Evolutionary conservation across 2,888 invertebrate species (phyloP), one percentile per base, ranked within the genome.

Genomic region (Philereme transversata): DNA sequence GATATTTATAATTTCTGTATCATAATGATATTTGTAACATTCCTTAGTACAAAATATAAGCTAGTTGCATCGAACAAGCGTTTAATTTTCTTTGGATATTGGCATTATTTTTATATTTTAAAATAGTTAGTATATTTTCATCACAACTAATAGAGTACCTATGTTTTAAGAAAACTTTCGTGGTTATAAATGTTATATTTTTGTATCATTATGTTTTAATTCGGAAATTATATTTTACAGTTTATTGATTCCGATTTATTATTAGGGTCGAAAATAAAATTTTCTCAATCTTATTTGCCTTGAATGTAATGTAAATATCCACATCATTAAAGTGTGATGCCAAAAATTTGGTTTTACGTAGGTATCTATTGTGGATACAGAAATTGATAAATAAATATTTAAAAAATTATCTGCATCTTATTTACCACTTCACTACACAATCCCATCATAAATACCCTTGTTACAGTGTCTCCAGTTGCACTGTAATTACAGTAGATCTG

Each of bases 1-100:
- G 77, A 76, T 88, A 85, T 91, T 91, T 90, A 90, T 91, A 90
- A 91, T 91, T 91, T 91, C 91, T 91, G 91, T 91, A 90, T 86
- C 91, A 86, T 89, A 84, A 90, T 90, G 83, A 79, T 77, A 58
- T 58, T 51, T 79, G 67, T 76, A 65, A 86, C 83, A 85, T 87
- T 86, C 84, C 84, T 81, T 72, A 78, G 81, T 84, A 82, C 81
- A 82, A 83, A 76, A 3, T 22, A 22, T 22, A 22, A 71, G 76
- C 75, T 75, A 77, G 77, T 78, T 80, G 74, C 78, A 76, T 82
- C 80, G 88, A 90, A 87, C 89, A 88, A 90, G 76, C 69, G 69
- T 77, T 66, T 55, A 54, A 60, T 67, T 62, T 75, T 70, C 51
- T 75, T 71, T 62, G 65, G 68, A 67, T 60, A 75, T 78, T 74